phyloP scores from a whole-genome alignment of 1,140 invertebrate species.

The Archivesica marissinica region DNA sequence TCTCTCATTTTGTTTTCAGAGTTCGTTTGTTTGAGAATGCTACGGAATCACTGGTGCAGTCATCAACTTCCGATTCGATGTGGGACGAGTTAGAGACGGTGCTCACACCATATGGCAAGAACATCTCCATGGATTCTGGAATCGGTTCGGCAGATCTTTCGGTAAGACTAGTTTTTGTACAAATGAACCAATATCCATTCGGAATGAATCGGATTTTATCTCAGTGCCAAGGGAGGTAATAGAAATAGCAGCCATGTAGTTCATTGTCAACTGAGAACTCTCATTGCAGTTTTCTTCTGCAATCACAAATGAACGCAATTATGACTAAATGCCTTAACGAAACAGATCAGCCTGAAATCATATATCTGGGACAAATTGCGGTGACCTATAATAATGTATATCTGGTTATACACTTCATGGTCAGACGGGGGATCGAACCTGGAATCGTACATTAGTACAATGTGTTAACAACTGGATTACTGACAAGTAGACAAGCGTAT shows the following conservation, averaged over 20 bases:
- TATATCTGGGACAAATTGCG: too few species aligned
- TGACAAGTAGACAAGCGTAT: too few species aligned
- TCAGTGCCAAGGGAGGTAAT: background rate
- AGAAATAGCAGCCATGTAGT: background rate
- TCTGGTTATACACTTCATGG: too few species aligned
- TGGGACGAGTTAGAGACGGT: constrained; percentile 33
- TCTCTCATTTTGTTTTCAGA: background rate
- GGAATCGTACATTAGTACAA: too few species aligned
- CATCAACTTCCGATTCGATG: background rate
- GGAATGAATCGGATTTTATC: background rate
- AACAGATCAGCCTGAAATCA: too few species aligned
- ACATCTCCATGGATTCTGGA: background rate
- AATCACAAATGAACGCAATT: background rate
- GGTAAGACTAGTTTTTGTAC: background rate
- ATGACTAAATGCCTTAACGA: background rate
- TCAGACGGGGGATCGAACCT: too few species aligned
- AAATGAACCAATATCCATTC: background rate
- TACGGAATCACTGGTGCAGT: background rate
- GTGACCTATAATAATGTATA: too few species aligned
- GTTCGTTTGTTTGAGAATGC: constrained; percentile 28
- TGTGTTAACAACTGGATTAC: too few species aligned
- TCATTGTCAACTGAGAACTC: background rate
- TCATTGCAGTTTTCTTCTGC: background rate
- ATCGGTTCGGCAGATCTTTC: background rate
- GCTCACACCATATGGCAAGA: constrained; percentile 10